Conservation (phyloP, 2,888 invertebrate genomes). For the Lithosia quadra region DNA sequence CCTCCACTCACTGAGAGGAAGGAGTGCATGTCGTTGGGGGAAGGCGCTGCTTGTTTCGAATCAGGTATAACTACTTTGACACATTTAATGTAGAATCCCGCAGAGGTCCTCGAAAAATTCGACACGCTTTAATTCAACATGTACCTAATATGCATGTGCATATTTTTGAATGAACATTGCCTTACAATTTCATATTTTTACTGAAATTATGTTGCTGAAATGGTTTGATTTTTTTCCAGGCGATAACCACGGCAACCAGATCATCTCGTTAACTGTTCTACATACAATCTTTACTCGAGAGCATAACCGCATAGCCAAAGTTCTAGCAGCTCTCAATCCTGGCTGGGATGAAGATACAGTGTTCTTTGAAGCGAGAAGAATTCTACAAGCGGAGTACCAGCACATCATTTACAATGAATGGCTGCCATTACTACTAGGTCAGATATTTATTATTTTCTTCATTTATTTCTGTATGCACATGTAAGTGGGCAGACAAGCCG, state of each 20-base stretch:
- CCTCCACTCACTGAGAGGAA: conserved; percentile 89
- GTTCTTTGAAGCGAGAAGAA: conserved; percentile 91
- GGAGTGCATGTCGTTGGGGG: conserved; percentile 88
- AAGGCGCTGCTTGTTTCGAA: conserved; percentile 89
- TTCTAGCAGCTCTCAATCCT: conserved; percentile 89
- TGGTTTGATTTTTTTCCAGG: conserved; percentile 78
- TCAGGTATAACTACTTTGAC: conserved; percentile 79
- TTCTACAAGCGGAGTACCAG: conserved; percentile 92
- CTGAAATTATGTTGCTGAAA: neutral
- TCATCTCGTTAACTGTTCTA: conserved; percentile 90
- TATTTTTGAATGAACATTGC: too few relatives aligned
- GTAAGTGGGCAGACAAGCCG: too few relatives aligned
- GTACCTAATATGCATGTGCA: too few relatives aligned
- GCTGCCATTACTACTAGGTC: conserved; percentile 92
- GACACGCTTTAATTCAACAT: too few relatives aligned
- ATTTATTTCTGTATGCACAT: too few relatives aligned
- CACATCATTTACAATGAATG: conserved; percentile 94
- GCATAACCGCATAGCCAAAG: conserved; percentile 92
- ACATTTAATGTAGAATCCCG: too few relatives aligned
- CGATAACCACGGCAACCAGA: conserved; percentile 92
- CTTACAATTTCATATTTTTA: too few relatives aligned
- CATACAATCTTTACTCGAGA: conserved; percentile 93
- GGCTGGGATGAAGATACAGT: conserved; percentile 91
- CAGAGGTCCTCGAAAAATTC: too few relatives aligned
- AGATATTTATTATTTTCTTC: conserved; percentile 23